Conservation (phyloP, 2,113 vertebrate genomes). For the Peromyscus polionotus region DNA sequence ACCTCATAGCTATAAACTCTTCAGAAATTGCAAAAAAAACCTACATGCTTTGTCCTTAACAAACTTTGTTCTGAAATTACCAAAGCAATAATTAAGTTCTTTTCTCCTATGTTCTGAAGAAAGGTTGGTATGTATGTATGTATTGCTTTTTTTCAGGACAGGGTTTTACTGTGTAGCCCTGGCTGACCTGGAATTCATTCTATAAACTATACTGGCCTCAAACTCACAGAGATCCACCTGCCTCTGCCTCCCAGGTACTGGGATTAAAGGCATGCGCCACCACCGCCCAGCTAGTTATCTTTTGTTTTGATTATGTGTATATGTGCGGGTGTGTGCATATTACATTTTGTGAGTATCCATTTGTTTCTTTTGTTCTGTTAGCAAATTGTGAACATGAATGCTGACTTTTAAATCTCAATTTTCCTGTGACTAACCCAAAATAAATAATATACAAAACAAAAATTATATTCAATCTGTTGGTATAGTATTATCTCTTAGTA, state of each 20-base stretch:
- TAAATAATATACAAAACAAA: constrained; percentile 44
- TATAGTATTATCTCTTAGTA: neutral
- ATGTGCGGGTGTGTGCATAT: neutral
- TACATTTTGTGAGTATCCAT: too few species aligned
- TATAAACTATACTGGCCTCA: neutral
- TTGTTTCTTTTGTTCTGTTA: too few species aligned
- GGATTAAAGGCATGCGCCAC: neutral
- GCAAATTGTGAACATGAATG: too few species aligned
- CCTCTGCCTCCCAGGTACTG: neutral
- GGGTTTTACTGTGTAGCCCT: neutral
- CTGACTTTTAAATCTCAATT: neutral
- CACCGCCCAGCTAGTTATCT: too few species aligned
- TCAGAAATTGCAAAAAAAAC: constrained; percentile 24
- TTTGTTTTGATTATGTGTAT: neutral
- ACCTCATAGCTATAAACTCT: neutral
- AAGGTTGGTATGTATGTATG: neutral
- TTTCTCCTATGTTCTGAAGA: constrained; percentile 33
- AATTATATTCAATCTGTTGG: neutral
- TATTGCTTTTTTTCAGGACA: neutral
- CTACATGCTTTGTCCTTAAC: neutral
- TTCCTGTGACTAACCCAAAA: neutral
- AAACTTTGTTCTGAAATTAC: constrained; percentile 60
- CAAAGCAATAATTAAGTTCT: constrained; percentile 42
- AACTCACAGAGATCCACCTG: neutral
- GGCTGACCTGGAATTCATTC: neutral